These are phyloP conservation scores for Rhinophrynus dorsalis DNA, from an alignment of 2,797 vertebrate genomes.

Conservation along the genomic window DNA sequence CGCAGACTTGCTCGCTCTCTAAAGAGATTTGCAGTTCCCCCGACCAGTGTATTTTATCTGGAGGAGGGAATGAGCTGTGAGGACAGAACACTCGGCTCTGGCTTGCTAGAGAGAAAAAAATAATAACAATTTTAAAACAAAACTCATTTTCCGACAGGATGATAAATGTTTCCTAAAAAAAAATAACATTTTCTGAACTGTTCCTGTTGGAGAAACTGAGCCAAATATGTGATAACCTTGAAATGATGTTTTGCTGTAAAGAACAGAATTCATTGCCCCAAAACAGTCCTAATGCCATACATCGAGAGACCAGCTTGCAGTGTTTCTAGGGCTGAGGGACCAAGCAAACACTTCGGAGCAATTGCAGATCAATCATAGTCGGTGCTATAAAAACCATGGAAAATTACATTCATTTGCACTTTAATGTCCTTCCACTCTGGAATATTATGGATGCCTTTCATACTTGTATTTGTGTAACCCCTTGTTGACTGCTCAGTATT, in stretches of 20 bases:
- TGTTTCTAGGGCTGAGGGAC: not conserved
- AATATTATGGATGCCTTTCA: too few relatives aligned
- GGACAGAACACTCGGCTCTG: not conserved
- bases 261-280: slow-evolving; percentile 20
- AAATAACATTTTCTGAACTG: slow-evolving; percentile 38
- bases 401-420: too few relatives aligned
- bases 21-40: slow-evolving; percentile 28
- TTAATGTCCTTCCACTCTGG: too few relatives aligned
- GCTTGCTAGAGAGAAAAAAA: slow-evolving; percentile 11
- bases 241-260: slow-evolving; percentile 35
- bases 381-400: not conserved
- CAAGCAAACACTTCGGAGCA: not conserved
- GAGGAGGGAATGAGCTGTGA: slow-evolving; percentile 1
- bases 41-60: slow-evolving; percentile 9
- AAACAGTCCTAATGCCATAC: slow-evolving; percentile 6
- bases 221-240: slow-evolving; percentile 43
- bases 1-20: not conserved
- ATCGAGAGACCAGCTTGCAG: not conserved
- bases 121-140: slow-evolving; percentile 38
- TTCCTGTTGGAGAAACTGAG: slow-evolving; percentile 21
- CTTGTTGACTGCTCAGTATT: too few relatives aligned
- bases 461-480: too few relatives aligned
- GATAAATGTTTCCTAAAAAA: slow-evolving; percentile 35
- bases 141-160: slow-evolving; percentile 40
- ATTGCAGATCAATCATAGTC: slow-evolving; percentile 19